phyloP scores from a whole-genome alignment of 2,797 vertebrate genomes.

The Chelonia mydas region DNA sequence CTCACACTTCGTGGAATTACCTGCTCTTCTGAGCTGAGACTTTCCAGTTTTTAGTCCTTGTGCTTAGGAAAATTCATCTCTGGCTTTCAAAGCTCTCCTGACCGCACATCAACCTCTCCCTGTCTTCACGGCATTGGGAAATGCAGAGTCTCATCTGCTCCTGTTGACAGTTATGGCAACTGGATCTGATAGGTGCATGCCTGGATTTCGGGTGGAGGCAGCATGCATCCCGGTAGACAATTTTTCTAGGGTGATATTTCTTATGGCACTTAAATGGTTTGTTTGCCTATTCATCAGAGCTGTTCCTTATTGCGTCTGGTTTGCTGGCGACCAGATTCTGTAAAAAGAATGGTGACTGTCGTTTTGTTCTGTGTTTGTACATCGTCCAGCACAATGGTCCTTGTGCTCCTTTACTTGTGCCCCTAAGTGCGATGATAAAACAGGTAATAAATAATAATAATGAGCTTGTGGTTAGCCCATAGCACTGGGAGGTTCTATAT shows the following conservation, averaged over 20 bases:
- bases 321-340: neutral
- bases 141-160: neutral
- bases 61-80: fast-evolving
- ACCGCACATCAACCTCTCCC: neutral
- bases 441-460: neutral
- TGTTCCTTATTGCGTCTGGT: neutral
- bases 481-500: neutral
- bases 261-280: neutral
- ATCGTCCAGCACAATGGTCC: too few species aligned
- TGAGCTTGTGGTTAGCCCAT: neutral
- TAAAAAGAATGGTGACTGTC: neutral
- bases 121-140: fast-evolving
- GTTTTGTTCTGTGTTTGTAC: neutral
- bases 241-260: neutral
- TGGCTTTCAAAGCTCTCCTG: neutral
- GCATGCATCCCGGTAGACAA: neutral
- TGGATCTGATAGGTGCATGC: neutral
- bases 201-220: neutral
- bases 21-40: neutral
- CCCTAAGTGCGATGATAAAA: too few species aligned
- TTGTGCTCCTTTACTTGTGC: too few species aligned
- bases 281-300: neutral
- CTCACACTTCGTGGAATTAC: neutral
- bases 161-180: neutral
- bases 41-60: fast-evolving